phyloP scores from a whole-genome alignment of 2,888 invertebrate species.

The Laothoe populi region DNA sequence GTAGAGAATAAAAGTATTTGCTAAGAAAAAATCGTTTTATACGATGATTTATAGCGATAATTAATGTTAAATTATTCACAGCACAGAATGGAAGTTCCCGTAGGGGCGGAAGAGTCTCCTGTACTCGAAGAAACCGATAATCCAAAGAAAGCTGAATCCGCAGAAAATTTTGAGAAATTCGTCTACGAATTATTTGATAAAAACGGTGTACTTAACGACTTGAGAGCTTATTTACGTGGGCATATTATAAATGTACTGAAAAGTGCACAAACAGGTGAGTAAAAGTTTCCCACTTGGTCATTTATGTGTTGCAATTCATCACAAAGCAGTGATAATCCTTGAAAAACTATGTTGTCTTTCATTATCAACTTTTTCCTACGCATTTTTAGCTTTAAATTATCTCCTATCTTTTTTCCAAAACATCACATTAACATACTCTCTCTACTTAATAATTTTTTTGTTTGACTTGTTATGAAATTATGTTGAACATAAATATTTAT shows the following conservation, averaged over 20 bases:
- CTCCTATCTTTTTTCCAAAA: too few species aligned
- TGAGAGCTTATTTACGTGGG: conserved; percentile 84
- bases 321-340: too few species aligned
- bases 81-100: conserved; percentile 56
- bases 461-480: background rate
- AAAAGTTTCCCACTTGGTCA: background rate
- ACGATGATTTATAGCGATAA: conserved; percentile 36
- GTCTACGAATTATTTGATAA: conserved; percentile 85
- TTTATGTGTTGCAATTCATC: background rate
- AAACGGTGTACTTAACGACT: conserved; percentile 84
- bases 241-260: conserved; percentile 85
- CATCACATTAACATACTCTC: too few species aligned
- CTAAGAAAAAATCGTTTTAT: conserved; percentile 44
- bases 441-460: too few species aligned
- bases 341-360: too few species aligned
- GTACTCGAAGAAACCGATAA: conserved; percentile 41
- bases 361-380: too few species aligned
- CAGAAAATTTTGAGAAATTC: conserved; percentile 84
- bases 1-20: conserved; percentile 47
- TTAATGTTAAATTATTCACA: conserved; percentile 33
- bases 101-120: conserved; percentile 28
- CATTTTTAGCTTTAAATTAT: too few species aligned
- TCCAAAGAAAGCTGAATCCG: conserved; percentile 49
- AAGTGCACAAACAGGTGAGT: conserved; percentile 71
- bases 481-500: background rate